Base-by-base conservation (phyloP, 2,888 invertebrate genomes). In the Thelaira solivaga region DNA sequence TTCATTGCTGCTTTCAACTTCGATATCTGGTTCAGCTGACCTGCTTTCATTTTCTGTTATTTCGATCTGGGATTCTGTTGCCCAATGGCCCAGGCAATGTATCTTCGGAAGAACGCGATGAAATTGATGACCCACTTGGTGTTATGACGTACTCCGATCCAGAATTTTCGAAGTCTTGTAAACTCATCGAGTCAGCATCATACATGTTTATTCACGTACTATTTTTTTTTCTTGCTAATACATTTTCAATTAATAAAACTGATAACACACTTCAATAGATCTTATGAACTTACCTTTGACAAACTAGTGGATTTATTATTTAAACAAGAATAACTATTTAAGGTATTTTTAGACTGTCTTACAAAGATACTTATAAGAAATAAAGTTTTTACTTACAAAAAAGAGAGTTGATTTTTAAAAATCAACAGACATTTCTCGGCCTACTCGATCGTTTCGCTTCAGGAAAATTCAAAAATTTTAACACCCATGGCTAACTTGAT, bases 21-120 rank as follows among this genome's bases (percentile, higher is more conserved):
- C 69, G 59, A 45, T 55, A 29, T 55, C 55, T 45, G 45, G 16
- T 69, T 69, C 47, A 34, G 57, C 22, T 67, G 53, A 31, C 16
- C 13, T 45, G 55, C 55, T 55, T 34, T 36, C 34, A 36, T 34
- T 64, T 45, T 47, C 45, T 43, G 22, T 22, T 22, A 43, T 43
- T 20, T 11, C 43, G 43, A 43, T 22, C 43, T 43, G 41, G 18
- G 43, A 43, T 31, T 31, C 7, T 31, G 34, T 34, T 34, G 34
- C 34, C 47, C 47, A 22, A 13, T 51, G 31, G 11, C 51, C 45
- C 45, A 45, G 22, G 20, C 20, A 22, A 47, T 24, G 24, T 47
- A 47, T 47, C 47, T 47, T 47, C 18, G 31, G 10, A 18, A 31
- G 18, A 11, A 5, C 16, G 11, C 51, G 20, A 34, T 18, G 53